Conservation (phyloP, 2,113 vertebrate species). For the Ceyx margarethae region DNA sequence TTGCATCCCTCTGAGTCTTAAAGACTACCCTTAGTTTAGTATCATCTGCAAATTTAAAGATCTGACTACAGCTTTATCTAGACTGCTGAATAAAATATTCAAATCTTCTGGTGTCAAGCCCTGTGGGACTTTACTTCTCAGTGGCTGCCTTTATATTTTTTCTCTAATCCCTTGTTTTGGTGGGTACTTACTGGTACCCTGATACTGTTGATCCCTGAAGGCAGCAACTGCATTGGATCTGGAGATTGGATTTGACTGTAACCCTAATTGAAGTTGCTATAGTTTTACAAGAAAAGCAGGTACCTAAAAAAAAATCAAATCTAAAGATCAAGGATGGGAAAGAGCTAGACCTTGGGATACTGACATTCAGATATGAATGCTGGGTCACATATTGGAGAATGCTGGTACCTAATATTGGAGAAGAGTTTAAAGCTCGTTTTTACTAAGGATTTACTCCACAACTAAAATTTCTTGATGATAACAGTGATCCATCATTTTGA, state of each 20-base stretch:
- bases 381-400: neutral
- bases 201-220: neutral
- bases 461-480: neutral
- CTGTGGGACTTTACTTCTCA: neutral
- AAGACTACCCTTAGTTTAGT: conserved; percentile 50
- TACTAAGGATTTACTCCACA: neutral
- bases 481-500: neutral
- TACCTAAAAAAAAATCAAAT: neutral
- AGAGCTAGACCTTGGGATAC: neutral
- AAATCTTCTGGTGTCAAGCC: conserved; percentile 24
- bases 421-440: neutral
- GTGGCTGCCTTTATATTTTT: neutral
- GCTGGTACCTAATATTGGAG: neutral
- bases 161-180: neutral
- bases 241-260: neutral
- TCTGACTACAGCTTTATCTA: conserved; percentile 34
- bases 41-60: conserved; percentile 63
- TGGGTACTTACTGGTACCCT: neutral
- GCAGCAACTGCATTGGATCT: neutral
- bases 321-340: neutral
- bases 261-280: neutral
- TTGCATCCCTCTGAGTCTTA: conserved; percentile 27
- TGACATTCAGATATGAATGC: neutral
- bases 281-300: neutral
- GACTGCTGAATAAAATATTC: conserved; percentile 58